phyloP scores from a whole-genome alignment of 2,888 invertebrate genomes.

The Acleris sparsana region DNA sequence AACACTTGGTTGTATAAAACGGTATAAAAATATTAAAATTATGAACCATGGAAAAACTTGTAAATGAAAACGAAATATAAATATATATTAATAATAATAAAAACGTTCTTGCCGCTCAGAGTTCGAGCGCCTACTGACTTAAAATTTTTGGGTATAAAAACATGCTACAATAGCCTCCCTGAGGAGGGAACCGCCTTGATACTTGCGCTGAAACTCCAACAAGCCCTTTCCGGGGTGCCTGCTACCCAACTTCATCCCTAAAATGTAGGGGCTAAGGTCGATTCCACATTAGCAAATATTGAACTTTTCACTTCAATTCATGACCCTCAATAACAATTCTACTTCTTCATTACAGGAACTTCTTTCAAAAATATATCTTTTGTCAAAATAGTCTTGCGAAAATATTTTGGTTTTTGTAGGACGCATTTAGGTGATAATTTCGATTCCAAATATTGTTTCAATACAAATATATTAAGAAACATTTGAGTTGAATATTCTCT shows the following conservation, averaged over 20 bases:
- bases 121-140: slow-evolving; percentile 84
- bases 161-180: slow-evolving; percentile 82
- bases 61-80: slow-evolving; percentile 84
- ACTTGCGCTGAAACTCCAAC: slow-evolving; percentile 51
- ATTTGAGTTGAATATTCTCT: no score
- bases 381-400: slow-evolving; percentile 1
- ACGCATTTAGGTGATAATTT: not conserved
- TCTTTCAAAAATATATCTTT: slow-evolving; percentile 15
- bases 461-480: no score
- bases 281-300: slow-evolving; percentile 3
- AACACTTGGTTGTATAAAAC: slow-evolving; percentile 83
- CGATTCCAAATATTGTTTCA: no score
- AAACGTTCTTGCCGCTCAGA: slow-evolving; percentile 81
- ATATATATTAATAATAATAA: slow-evolving; percentile 83
- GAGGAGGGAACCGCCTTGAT: slow-evolving; percentile 66
- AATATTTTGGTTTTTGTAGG: not conserved
- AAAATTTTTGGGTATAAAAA: slow-evolving; percentile 84
- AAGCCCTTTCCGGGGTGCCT: slow-evolving; percentile 25
- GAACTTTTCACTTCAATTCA: slow-evolving; percentile 34
- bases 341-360: slow-evolving; percentile 27
- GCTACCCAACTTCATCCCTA: slow-evolving; percentile 9
- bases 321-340: slow-evolving; percentile 32
- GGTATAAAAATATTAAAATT: slow-evolving; percentile 84
- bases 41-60: slow-evolving; percentile 82
- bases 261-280: not conserved